Conservation (phyloP, 2,797 vertebrate species). For the Pseudochaenichthys georgianus region DNA sequence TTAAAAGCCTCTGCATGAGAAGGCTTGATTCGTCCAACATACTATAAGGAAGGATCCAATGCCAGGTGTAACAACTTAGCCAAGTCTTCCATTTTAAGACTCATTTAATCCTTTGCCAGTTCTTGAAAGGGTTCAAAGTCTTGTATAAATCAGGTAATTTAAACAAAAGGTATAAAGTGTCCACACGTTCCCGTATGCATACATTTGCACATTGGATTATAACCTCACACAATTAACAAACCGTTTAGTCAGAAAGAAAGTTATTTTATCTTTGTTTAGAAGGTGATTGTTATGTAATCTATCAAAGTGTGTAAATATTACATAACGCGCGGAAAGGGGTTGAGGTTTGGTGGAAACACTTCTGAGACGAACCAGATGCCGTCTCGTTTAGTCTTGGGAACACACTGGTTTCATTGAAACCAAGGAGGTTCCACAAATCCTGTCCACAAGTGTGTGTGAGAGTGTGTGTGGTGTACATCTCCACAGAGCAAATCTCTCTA, state of each 20-base stretch:
- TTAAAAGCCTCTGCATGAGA: constrained; percentile 41
- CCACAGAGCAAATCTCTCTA: no score
- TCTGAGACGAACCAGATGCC: constrained; percentile 72
- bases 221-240: constrained; percentile 18
- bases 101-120: constrained; percentile 30
- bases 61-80: constrained; percentile 38
- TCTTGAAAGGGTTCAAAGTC: constrained; percentile 12
- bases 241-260: background rate
- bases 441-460: background rate
- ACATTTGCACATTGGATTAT: constrained; percentile 9
- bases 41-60: constrained; percentile 31
- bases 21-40: constrained; percentile 33
- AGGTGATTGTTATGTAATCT: constrained; percentile 64
- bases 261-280: constrained; percentile 15
- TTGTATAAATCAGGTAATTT: constrained; percentile 17
- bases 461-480: background rate
- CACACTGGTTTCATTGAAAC: constrained; percentile 64
- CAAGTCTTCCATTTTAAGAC: constrained; percentile 47
- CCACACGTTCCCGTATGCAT: constrained; percentile 14
- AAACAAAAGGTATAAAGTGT: constrained; percentile 32
- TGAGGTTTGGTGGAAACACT: constrained; percentile 45
- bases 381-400: constrained; percentile 49
- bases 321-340: constrained; percentile 50
- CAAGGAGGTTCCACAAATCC: constrained; percentile 33
- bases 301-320: constrained; percentile 63